A percentile compares a stretch with the other conserved stretches of the same genome.
Evolutionary conservation across 2,797 vertebrate genomes (phyloP).

Genomic region (Gastrophryne carolinensis): DNA sequence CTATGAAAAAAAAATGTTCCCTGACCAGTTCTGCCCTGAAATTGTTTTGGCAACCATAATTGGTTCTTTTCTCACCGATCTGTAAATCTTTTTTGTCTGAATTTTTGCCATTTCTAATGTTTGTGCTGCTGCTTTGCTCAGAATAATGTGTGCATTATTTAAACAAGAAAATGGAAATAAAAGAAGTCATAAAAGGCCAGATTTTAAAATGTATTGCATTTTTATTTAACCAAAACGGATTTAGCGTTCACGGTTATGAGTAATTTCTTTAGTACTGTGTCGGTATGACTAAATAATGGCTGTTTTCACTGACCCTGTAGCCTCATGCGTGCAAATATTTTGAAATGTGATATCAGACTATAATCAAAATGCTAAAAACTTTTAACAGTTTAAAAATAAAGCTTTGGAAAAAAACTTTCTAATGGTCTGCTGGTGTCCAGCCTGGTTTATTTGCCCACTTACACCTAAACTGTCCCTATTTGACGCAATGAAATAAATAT

Average conservation of each 20-base stretch:
- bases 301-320: conserved; percentile 62
- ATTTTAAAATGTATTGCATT: conserved; percentile 55
- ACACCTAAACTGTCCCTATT: too few species aligned
- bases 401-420: too few species aligned
- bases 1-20: too few species aligned
- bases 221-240: conserved; percentile 62
- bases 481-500: too few species aligned
- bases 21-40: too few species aligned
- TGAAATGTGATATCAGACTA: too few species aligned
- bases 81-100: background rate
- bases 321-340: too few species aligned
- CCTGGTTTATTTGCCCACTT: too few species aligned
- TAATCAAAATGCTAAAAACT: too few species aligned
- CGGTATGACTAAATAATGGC: conserved; percentile 58
- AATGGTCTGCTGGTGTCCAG: too few species aligned
- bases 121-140: conserved; percentile 14
- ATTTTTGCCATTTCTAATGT: conserved; percentile 26
- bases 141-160: conserved; percentile 41
- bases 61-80: background rate
- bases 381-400: too few species aligned
- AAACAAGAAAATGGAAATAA: conserved; percentile 52
- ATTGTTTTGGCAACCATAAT: too few species aligned
- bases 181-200: conserved; percentile 49
- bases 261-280: conserved; percentile 60
- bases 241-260: conserved; percentile 52